A percentile compares a stretch with the other conserved stretches of the same genome.
phyloP scores from a whole-genome alignment of 2,888 invertebrate species.

The Heliothis peltigera region DNA sequence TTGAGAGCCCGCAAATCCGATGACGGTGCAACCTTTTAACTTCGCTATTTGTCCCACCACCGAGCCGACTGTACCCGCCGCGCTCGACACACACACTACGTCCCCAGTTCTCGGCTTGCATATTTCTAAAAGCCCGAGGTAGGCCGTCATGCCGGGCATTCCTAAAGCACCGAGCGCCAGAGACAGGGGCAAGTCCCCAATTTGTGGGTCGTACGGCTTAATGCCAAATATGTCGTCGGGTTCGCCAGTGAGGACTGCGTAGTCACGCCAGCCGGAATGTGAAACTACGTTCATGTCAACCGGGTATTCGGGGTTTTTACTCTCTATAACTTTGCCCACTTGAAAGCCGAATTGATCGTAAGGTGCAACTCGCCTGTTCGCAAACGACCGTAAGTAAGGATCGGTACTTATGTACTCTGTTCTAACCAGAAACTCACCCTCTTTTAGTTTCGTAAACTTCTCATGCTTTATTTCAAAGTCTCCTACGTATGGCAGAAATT shows the following conservation, averaged over 20 bases:
- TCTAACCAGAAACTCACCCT: slow-evolving; percentile 89
- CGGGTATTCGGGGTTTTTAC: slow-evolving; percentile 90
- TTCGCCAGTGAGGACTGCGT: slow-evolving; percentile 71
- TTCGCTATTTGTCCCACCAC: slow-evolving; percentile 92
- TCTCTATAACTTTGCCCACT: slow-evolving; percentile 89
- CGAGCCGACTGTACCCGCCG: slow-evolving; percentile 93
- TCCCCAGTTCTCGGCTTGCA: slow-evolving; percentile 91
- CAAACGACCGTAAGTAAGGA: slow-evolving; percentile 90
- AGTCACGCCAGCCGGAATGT: slow-evolving; percentile 91
- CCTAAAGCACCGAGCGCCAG: slow-evolving; percentile 90
- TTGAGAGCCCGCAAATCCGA: slow-evolving; percentile 91
- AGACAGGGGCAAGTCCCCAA: slow-evolving; percentile 86
- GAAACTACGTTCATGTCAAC: slow-evolving; percentile 90
- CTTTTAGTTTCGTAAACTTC: slow-evolving; percentile 71
- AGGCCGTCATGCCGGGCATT: slow-evolving; percentile 89
- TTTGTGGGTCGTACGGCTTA: slow-evolving; percentile 79
- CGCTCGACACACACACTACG: slow-evolving; percentile 91
- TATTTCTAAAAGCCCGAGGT: slow-evolving; percentile 82
- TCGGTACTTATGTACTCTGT: slow-evolving; percentile 91
- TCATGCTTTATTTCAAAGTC: slow-evolving; percentile 83
- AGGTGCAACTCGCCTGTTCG: slow-evolving; percentile 58
- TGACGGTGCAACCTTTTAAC: slow-evolving; percentile 60
- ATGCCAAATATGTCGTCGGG: slow-evolving; percentile 66
- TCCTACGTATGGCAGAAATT: slow-evolving; percentile 71
- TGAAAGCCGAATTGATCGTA: slow-evolving; percentile 73